Percentiles rank a stretch among this genome's conserved stretches.
These are phyloP conservation scores for Heteromormyrus szaboi DNA, from an alignment of 2,797 vertebrate genomes.

Conservation along the genomic window DNA sequence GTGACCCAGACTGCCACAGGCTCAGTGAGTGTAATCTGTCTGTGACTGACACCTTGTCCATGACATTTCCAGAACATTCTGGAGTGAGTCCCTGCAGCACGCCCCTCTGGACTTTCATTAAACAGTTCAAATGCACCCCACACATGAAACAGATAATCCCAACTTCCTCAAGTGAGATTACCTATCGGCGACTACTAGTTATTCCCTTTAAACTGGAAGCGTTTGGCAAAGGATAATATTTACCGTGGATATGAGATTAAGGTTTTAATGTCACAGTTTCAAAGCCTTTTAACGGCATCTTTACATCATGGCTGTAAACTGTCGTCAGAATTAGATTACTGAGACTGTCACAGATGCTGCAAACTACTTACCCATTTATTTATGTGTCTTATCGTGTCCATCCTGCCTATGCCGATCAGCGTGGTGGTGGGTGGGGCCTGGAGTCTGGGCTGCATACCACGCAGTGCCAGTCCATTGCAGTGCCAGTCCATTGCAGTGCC, in stretches of 20 bases:
- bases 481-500: background rate
- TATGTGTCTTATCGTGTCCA: background rate
- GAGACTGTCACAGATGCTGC: background rate
- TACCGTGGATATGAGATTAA: background rate
- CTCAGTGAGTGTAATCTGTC: background rate
- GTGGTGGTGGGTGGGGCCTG: background rate
- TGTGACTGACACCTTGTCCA: background rate
- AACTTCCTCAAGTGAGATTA: slow-evolving; percentile 5
- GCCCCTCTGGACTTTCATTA: background rate
- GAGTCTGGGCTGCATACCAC: background rate
- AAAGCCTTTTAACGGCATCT: background rate
- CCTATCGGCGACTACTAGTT: background rate
- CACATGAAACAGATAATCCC: background rate
- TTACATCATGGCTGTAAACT: background rate
- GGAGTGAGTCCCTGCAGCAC: too few relatives aligned
- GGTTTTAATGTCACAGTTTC: background rate
- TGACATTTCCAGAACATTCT: background rate
- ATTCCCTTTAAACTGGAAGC: background rate
- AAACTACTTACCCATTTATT: background rate
- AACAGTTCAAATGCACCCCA: background rate
- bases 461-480: background rate
- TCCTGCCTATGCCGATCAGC: background rate
- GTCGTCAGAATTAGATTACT: background rate
- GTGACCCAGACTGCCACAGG: background rate
- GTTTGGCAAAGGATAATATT: slow-evolving; percentile 4